Conservation (phyloP, 2,888 invertebrate species). For the Elgonia sp. region DNA sequence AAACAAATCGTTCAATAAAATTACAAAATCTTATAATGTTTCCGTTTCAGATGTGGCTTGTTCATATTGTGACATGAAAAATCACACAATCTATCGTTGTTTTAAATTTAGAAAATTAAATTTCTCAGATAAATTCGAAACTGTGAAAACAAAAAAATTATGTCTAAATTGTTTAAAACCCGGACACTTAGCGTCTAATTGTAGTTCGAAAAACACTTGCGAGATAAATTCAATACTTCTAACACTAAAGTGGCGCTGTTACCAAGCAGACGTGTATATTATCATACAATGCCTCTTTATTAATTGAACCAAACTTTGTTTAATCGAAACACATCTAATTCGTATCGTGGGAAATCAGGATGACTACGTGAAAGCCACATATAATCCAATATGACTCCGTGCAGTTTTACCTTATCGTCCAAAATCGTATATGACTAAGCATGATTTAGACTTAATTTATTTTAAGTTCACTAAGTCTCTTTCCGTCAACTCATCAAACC, state of each 20-base stretch:
- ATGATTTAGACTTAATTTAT: constrained; percentile 39
- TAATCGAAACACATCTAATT: constrained; percentile 49
- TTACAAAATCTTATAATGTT: too few species aligned
- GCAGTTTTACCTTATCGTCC: constrained; percentile 50
- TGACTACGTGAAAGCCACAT: constrained; percentile 37
- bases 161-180: too few species aligned
- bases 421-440: constrained; percentile 50
- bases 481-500: constrained; percentile 47
- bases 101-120: too few species aligned
- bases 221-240: too few species aligned
- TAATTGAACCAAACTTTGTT: constrained; percentile 56
- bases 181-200: too few species aligned
- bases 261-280: constrained; percentile 39
- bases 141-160: too few species aligned
- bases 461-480: constrained; percentile 25
- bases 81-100: too few species aligned
- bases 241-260: constrained; percentile 12
- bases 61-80: too few species aligned
- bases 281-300: constrained; percentile 61
- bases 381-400: constrained; percentile 32
- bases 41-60: too few species aligned
- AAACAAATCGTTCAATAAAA: too few species aligned
- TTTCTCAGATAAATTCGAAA: too few species aligned
- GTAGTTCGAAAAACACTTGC: too few species aligned
- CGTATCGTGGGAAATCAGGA: constrained; percentile 55